phyloP scores from a whole-genome alignment of 2,113 vertebrate genomes.

The Microcebus murinus region DNA sequence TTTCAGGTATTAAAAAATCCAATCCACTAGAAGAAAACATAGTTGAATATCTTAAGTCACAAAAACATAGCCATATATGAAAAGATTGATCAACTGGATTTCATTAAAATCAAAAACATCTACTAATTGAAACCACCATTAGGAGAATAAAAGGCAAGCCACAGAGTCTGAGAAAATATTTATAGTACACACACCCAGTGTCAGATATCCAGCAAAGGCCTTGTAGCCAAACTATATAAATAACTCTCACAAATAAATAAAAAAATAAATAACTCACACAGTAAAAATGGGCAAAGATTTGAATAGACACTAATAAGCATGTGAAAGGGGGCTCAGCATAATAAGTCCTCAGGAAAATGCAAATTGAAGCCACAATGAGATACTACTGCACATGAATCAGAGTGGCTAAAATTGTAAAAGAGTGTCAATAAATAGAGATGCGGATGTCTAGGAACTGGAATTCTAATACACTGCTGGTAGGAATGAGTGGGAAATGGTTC shows the following conservation, averaged over 20 bases:
- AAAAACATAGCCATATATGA: not conserved
- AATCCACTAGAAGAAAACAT: not conserved
- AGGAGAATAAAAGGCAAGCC: not conserved
- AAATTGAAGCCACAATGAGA: not conserved
- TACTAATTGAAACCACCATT: not conserved
- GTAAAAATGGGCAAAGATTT: not conserved
- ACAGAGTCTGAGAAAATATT: not conserved
- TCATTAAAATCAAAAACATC: slow-evolving; percentile 27
- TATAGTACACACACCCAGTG: not conserved
- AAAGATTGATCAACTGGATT: not conserved
- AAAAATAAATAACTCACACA: not conserved
- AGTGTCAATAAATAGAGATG: not conserved
- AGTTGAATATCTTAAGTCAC: not conserved
- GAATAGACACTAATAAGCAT: not conserved
- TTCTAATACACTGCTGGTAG: not conserved
- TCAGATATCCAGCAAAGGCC: not conserved
- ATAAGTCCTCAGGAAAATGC: slow-evolving; percentile 5
- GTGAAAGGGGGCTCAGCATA: not conserved
- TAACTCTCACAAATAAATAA: not conserved
- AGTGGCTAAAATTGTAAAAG: not conserved
- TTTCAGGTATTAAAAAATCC: slow-evolving; percentile 2
- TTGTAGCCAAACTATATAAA: not conserved
- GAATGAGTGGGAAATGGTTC: not conserved
- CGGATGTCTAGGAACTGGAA: not conserved
- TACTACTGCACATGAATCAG: not conserved